Percentiles rank a stretch among this genome's conserved stretches.
Evolutionary conservation across 2,888 invertebrate genomes (phyloP).

Genomic region (Drosophila ustulata): DNA sequence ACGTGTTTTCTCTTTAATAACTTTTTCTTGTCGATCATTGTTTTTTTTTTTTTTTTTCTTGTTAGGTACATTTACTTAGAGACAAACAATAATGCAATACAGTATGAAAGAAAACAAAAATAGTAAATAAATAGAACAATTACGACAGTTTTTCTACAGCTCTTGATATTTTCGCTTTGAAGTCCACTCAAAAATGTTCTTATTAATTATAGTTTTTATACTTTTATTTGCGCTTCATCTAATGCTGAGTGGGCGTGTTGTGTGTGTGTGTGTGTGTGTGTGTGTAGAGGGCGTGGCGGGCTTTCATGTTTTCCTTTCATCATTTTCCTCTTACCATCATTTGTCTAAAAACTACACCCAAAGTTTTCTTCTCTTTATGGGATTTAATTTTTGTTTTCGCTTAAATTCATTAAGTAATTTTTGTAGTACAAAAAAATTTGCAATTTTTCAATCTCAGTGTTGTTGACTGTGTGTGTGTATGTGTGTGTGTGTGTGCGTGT

Average conservation of each 20-base stretch:
- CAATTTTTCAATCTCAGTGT: conserved; percentile 31
- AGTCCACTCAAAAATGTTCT: conserved; percentile 7
- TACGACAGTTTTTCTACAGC: conserved; percentile 16
- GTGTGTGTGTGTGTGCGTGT: conserved; percentile 38
- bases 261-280: conserved; percentile 18
- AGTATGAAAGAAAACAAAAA: conserved; percentile 27
- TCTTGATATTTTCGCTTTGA: conserved; percentile 9
- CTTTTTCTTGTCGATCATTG: conserved; percentile 9
- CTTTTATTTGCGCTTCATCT: conserved; percentile 35
- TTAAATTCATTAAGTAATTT: conserved; percentile 20
- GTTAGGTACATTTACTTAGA: conserved; percentile 69
- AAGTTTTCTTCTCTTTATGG: background rate
- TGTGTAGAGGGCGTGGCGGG: conserved; percentile 39
- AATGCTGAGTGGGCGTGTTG: conserved; percentile 16
- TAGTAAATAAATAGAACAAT: background rate
- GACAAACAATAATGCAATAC: conserved; percentile 9
- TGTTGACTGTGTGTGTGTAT: conserved; percentile 26
- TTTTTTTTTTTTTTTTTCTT: conserved; percentile 35
- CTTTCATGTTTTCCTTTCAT: conserved; percentile 4
- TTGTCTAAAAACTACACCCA: conserved; percentile 9
- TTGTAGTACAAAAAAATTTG: conserved; percentile 24
- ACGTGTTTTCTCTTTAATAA: background rate
- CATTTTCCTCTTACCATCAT: conserved; percentile 6
- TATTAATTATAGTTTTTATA: background rate
- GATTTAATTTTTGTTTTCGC: background rate